Conservation (phyloP, 2,888 invertebrate genomes). For the Agelastica alni region DNA sequence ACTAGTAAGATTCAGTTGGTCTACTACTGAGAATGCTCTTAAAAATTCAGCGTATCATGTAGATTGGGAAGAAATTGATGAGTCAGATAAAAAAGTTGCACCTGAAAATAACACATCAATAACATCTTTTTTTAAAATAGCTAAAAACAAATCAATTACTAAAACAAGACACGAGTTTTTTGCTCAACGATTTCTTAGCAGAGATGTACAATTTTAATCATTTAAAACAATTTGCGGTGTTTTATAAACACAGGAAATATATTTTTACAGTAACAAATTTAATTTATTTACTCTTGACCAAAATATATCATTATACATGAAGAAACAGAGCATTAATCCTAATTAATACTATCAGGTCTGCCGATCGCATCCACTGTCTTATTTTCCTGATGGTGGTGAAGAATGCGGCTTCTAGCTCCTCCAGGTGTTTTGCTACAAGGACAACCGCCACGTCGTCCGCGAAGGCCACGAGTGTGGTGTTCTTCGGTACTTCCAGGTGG, state of each 20-base stretch:
- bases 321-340: too few species aligned
- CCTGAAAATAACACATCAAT: conserved; percentile 51
- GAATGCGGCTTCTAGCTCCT: background rate
- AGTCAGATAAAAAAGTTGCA: conserved; percentile 34
- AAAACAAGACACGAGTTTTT: conserved; percentile 68
- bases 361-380: too few species aligned
- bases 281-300: background rate
- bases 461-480: too few species aligned
- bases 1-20: conserved; percentile 96
- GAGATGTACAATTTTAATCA: conserved; percentile 60
- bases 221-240: background rate
- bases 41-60: conserved; percentile 73
- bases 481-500: too few species aligned
- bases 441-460: too few species aligned
- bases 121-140: conserved; percentile 55
- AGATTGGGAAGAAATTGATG: conserved; percentile 69
- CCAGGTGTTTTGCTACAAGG: background rate
- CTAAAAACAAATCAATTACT: conserved; percentile 38
- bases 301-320: too few species aligned
- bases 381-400: background rate
- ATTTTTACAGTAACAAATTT: background rate
- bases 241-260: background rate
- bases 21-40: conserved; percentile 84
- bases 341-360: too few species aligned
- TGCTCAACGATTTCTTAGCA: conserved; percentile 65